phyloP scores from a whole-genome alignment of 92 coral and sea anemone species.

The Phymanthus crucifer region DNA sequence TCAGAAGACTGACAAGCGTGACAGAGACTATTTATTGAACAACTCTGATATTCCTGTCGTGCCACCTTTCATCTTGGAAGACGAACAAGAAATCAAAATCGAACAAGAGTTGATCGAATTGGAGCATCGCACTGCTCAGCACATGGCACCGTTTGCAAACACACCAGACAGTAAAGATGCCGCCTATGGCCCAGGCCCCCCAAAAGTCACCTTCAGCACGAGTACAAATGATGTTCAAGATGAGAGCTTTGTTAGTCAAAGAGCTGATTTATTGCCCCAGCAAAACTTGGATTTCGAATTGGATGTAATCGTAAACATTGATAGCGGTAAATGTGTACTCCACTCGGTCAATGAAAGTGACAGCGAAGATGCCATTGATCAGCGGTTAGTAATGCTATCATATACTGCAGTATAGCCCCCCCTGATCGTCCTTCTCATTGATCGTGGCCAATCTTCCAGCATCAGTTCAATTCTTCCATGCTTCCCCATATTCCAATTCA shows the following conservation, averaged over 20 bases:
- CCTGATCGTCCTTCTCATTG: too few species aligned
- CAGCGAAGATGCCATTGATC: conserved; percentile 63
- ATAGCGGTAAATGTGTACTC: conserved; percentile 93
- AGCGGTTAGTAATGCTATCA: conserved; percentile 53
- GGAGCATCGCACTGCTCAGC: conserved; percentile 10
- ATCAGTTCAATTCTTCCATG: too few species aligned
- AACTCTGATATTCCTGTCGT: conserved; percentile 39
- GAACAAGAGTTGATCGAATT: conserved; percentile 8
- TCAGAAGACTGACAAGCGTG: too few species aligned
- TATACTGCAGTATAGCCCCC: too few species aligned
- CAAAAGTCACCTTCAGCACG: conserved; percentile 76
- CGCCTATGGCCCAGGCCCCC: conserved; percentile 22
- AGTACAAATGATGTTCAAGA: conserved; percentile 56
- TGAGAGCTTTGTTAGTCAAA: conserved; percentile 50
- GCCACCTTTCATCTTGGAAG: background rate
- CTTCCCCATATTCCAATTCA: background rate
- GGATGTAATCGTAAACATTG: conserved; percentile 90
- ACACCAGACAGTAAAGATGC: conserved; percentile 37
- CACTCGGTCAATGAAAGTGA: conserved; percentile 72
- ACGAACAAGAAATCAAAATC: conserved; percentile 5
- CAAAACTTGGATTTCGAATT: conserved; percentile 93
- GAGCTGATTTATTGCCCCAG: conserved; percentile 51
- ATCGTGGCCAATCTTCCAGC: too few species aligned
- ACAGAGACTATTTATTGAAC: conserved; percentile 11
- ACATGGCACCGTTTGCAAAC: conserved; percentile 18